Base-by-base conservation (phyloP, 2,113 vertebrate species). In the Ia io region DNA sequence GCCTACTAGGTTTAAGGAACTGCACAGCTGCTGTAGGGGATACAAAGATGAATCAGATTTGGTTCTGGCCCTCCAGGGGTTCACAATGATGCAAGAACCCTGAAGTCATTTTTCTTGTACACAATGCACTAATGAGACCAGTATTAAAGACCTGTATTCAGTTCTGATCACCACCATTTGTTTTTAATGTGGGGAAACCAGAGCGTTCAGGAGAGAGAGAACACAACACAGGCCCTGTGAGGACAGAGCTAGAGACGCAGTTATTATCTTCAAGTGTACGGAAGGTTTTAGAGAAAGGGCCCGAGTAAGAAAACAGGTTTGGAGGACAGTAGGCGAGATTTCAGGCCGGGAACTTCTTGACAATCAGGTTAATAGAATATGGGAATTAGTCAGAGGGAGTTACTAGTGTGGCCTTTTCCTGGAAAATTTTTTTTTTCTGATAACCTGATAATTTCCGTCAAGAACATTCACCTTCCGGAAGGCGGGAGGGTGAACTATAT, bases 161-260 rank as follows among this genome's bases (percentile, higher is more conserved):
- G 82, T 51, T 51, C 65, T 88, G 73, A 84, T 70, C 44, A 61
- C 37, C 83, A 71, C 23, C 23, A 32, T 35, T 69, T 63, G 61
- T 84, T 84, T 82, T 84, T 73, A 71, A 59, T 53, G 47, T 49
- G 63, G 69, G 92, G 83, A 93, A 96, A 94, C 40, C 37, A 84
- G 61, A 91, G 30, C 71, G 35, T 73, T 93, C 40, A 70, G 65
- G 14, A 90, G 76, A 59, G 28, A 77, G 63, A 83, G 30, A 53
- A n/a, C 47, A 49, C 76, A 69, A 74, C 92, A 91, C 3, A 93
- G 56, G 53, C 63, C 73, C 78, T 78, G 17, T 6, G 16, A 78
- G 63, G 28, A 84, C 77, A 61, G 49, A 30, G 47, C 65, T 23
- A 40, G 51, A 87, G 76, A 95, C 30, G 11, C 17, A 49, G 35